Base-by-base conservation (phyloP, 2,797 vertebrate species). In the Smutsia temminckii region DNA sequence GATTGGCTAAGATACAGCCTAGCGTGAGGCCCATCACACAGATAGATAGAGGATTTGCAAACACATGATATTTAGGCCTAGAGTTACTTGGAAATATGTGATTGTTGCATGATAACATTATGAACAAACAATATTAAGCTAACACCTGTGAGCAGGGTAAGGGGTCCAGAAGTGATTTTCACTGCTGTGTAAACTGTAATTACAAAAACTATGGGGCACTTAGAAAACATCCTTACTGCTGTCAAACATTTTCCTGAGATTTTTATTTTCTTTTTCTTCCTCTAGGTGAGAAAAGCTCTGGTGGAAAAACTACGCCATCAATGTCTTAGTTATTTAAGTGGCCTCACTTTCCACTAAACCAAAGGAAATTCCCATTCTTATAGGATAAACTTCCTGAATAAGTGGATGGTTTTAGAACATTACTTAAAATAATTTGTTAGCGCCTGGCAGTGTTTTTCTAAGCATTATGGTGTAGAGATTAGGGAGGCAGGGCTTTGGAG, bases 241-340 rank as follows among this genome's bases (percentile, higher is more conserved):
- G 25, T 84, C n/a, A 27, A 79, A 85, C 93, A 81, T 93, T 96
- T 96, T 92, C 53, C 25, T 84, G 71, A 86, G 79, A 61, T 84
- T 49, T 85, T 92, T 86, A 32, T 72, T 32, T 53, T 57, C 46
- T 66, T 42, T n/a, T 32, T 74, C 13, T 49, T 4, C 13, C 37
- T 2, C 1, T 59, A 51, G 5, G 34, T 66, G 69, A 59, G 25
- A 90, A 83, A 84, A 85, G 18, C 20, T 85, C 40, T 40, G 21
- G 17, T 84, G 11, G 69, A 69, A 75, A 91, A 90, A 91, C 29
- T 32, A 9, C 59, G 21, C 18, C 57, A 12, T 61, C 23, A 75
- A 42, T 71, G 32, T 64, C 57, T 78, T 74, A 21, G 37, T 91
- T 72, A 64, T 27, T 4, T 61, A 75, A 83, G 16, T 89, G 51